Base-by-base conservation (phyloP, 2,888 invertebrate species). In the Chydorus sphaericus region DNA sequence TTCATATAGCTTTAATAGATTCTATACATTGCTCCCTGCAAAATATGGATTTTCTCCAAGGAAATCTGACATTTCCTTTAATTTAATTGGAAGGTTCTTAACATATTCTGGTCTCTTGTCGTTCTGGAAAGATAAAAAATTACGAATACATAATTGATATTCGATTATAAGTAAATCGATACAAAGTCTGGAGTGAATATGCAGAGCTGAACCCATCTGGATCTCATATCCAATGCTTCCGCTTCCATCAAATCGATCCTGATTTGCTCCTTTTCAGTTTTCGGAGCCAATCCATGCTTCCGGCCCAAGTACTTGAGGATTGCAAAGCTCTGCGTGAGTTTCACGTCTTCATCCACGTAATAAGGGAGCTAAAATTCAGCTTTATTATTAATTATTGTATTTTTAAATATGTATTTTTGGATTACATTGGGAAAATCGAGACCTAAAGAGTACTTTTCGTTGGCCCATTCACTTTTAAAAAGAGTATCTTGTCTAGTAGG, bases 301-400 rank as follows among this genome's bases (percentile, higher is more conserved):
- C 70, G 62, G 14, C 69, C 71, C 55, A 73, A 65, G 61, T 71
- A 66, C 16, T 69, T 66, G 38, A 71, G 56, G 52, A 73, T 71
- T 20, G 72, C 68, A 60, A 67, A 67, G 57, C 68, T 70, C 62
- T 73, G 71, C 4, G 70, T 69, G 16, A 72, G 59, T 58, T 69
- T 70, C 14, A 68, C 61, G 39, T 71, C 68, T 1, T 69, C 71
- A 62, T 72, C 72, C 30, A 71, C 66, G 59, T 68, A 68, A 60
- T 71, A 72, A 1, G 72, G 72, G 30, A 71, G 63, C 72, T 72
- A 63, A 3, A 29, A 18, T 4, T n/a, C n/a, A 62, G 69, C 36
- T 44, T 55, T 26, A 44, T 33, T 54, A 38, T 55, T 36, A n/a
- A 26, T 16, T 31, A 11, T 8, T n/a, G 6, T 30, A 30, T 26